Evolutionary conservation across 2,113 vertebrate species (phyloP).

Genomic region (Oxygymnocypris stewartii): DNA sequence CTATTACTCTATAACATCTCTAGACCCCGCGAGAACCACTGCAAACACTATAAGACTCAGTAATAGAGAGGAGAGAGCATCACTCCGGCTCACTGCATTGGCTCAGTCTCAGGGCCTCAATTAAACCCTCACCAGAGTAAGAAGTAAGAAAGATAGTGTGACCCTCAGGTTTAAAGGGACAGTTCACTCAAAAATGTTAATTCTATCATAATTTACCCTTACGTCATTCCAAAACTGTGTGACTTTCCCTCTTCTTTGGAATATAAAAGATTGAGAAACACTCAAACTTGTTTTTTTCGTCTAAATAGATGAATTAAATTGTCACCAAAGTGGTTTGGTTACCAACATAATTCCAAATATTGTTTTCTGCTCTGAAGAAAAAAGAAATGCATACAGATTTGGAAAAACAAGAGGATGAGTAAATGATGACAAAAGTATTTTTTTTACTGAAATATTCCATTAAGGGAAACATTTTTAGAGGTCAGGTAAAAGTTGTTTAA

Average conservation of each 20-base stretch:
- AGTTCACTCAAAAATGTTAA: not conserved
- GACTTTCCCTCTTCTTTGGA: not conserved
- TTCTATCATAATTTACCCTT: not conserved
- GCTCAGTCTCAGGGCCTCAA: not conserved
- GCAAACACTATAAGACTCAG: not conserved
- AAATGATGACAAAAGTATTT: not conserved
- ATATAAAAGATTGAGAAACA: no score
- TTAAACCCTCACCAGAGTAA: not conserved
- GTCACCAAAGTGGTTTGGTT: no score
- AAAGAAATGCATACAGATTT: not conserved
- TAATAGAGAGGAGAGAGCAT: not conserved
- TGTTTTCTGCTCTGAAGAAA: not conserved
- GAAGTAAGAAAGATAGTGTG: not conserved
- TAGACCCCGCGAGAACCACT: not conserved
- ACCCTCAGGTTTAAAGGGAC: not conserved
- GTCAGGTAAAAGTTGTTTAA: no score
- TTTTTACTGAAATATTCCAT: not conserved
- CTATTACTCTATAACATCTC: conserved; percentile 17
- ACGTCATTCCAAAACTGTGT: not conserved
- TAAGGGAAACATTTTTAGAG: not conserved
- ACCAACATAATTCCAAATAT: not conserved
- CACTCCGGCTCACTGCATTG: not conserved
- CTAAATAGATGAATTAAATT: no score
- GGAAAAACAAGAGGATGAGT: not conserved
- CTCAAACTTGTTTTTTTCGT: no score